phyloP scores from a whole-genome alignment of 2,113 vertebrate genomes.

The Carettochelys insculpta region DNA sequence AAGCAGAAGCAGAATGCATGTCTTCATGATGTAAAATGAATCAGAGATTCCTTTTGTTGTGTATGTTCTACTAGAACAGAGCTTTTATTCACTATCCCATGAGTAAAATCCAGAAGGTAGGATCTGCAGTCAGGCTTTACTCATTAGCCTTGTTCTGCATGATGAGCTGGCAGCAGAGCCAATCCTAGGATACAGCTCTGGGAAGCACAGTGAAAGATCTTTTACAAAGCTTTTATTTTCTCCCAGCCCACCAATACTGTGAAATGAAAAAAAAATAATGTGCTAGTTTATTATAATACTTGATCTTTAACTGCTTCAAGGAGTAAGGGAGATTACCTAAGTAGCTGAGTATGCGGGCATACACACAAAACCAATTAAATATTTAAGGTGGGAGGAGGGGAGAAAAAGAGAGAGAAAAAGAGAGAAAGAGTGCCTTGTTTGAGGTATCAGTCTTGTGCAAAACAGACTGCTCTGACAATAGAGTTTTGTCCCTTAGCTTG shows the following conservation, averaged over 20 bases:
- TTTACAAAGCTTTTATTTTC: background rate
- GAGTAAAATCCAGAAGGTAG: background rate
- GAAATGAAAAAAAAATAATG: background rate
- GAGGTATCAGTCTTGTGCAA: background rate
- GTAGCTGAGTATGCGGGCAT: background rate
- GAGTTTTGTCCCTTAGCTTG: background rate
- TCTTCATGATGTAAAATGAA: conserved; percentile 27
- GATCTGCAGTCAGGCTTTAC: background rate
- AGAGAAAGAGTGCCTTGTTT: background rate
- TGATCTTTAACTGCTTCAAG: background rate
- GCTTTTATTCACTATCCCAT: background rate
- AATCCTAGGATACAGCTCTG: rapidly evolving
- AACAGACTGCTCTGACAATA: background rate
- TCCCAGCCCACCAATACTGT: background rate
- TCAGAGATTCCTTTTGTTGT: background rate
- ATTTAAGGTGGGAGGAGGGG: background rate
- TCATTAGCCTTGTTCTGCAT: background rate
- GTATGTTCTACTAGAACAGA: background rate
- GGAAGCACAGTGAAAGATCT: background rate
- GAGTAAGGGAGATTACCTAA: background rate
- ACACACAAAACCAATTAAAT: background rate
- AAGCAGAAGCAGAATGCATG: background rate
- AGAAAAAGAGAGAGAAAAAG: background rate
- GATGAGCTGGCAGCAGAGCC: rapidly evolving
- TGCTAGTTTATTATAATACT: background rate